Base-by-base conservation (phyloP, 2,888 invertebrate genomes). In the Lasioglossum lativentre region DNA sequence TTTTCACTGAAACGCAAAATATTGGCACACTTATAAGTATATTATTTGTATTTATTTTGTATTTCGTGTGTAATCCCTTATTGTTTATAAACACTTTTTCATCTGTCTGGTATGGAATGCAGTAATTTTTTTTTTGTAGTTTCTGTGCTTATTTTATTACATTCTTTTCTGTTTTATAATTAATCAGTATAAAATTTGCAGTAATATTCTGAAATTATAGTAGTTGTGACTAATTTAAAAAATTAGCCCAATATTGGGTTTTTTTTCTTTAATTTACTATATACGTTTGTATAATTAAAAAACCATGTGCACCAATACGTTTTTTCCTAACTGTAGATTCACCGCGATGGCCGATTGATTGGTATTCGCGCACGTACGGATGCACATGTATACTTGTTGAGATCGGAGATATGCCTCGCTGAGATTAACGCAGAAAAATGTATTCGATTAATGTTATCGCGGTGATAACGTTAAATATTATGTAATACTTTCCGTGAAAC, bases 261-360 rank as follows among this genome's bases (percentile, higher is more conserved):
- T 38, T 38, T n/a, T 16, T 45, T 16, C 4, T 45, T 45, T 56
- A 56, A n/a, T n/a, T n/a, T 56, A n/a, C 12, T 56, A 12, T 4
- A 10, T 4, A 8, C 56, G 4, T 56, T 4, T 56, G 10, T n/a
- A 4, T 56, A n/a, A 56, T 56, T 56, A 56, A 2, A n/a, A 56
- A 56, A 10, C n/a, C n/a, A 3, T 10, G 12, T 56, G n/a, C 10
- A 23, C 1, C 12, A 4, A 56, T 56, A 56, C n/a, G n/a, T 56
- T 56, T 56, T 4, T n/a, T 56, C n/a, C n/a, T 56, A n/a, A 56
- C 56, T n/a, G n/a, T 56, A 75, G 75, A 85, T 85, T 78, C 71
- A 19, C 12, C 40, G 47, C 19, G 42, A 27, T 42, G 3, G 16
- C 0, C 2, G 27, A n/a, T 78, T 45, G 59, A 75, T 75, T 78